phyloP scores from a whole-genome alignment of 2,888 invertebrate genomes.

The Aethes cnicana region DNA sequence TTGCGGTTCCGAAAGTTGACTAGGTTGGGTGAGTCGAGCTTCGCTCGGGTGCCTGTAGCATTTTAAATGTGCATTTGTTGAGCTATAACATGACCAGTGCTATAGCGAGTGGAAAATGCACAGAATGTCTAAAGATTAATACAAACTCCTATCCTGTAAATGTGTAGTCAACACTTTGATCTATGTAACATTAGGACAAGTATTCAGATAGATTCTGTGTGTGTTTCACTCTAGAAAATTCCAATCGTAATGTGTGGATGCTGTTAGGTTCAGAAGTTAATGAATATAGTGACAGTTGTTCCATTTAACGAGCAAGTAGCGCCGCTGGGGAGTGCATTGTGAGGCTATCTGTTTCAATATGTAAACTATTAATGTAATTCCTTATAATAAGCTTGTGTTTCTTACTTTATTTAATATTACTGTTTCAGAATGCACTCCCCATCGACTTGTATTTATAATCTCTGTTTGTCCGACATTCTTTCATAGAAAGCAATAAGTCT shows the following conservation, averaged over 20 bases:
- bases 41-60: slow-evolving; percentile 66
- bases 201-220: slow-evolving; percentile 55
- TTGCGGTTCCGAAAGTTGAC: slow-evolving; percentile 74
- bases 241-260: slow-evolving; percentile 66
- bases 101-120: slow-evolving; percentile 59
- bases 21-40: slow-evolving; percentile 64
- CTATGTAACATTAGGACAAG: slow-evolving; percentile 49
- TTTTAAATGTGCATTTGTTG: slow-evolving; percentile 77
- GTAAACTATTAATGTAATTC: slow-evolving; percentile 8
- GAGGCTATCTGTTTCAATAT: slow-evolving; percentile 6
- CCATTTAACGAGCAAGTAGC: slow-evolving; percentile 15
- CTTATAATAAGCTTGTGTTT: slow-evolving; percentile 9
- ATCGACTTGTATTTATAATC: slow-evolving; percentile 39
- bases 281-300: slow-evolving; percentile 32
- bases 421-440: slow-evolving; percentile 41
- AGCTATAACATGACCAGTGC: slow-evolving; percentile 59
- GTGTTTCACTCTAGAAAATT: slow-evolving; percentile 65
- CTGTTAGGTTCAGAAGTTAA: slow-evolving; percentile 65
- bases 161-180: slow-evolving; percentile 52
- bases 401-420: slow-evolving; percentile 8
- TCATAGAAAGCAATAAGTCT: slow-evolving; percentile 25
- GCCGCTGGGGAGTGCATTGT: slow-evolving; percentile 18
- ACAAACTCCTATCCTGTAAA: slow-evolving; percentile 34
- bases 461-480: slow-evolving; percentile 39
- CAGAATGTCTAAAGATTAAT: slow-evolving; percentile 38